These are phyloP conservation scores for Benitochromis conjunctus DNA, from an alignment of 2,113 vertebrate genomes.

Conservation along the genomic window DNA sequence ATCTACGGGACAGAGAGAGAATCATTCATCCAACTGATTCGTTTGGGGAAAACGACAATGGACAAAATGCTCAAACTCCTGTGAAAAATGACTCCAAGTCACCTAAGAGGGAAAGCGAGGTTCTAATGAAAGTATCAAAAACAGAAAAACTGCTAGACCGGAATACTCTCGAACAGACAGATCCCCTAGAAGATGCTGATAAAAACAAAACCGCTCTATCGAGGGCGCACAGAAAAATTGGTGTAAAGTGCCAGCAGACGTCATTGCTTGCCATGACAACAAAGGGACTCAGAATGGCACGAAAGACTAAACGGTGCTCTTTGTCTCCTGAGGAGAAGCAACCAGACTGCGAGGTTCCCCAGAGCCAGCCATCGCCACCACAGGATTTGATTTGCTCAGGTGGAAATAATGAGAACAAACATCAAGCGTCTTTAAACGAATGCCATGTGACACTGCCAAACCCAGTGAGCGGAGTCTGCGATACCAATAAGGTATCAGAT, in stretches of 20 bases:
- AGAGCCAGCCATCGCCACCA: conserved; percentile 48
- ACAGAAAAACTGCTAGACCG: conserved; percentile 60
- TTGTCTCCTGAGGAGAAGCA: conserved; percentile 42
- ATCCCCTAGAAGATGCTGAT: conserved; percentile 25
- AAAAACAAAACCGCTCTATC: conserved; percentile 20
- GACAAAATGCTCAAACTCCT: conserved; percentile 22
- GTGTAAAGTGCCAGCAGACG: conserved; percentile 35
- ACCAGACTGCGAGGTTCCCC: conserved; percentile 9
- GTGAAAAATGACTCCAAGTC: conserved; percentile 32
- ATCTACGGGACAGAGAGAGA: conserved; percentile 80
- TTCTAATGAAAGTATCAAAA: conserved; percentile 48
- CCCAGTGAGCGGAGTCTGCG: conserved; percentile 53
- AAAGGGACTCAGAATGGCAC: conserved; percentile 26
- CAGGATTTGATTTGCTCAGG: conserved; percentile 25
- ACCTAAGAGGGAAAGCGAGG: conserved; percentile 24
- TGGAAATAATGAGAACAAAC: conserved; percentile 35
- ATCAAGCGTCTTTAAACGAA: conserved; percentile 21
- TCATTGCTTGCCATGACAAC: conserved; percentile 49
- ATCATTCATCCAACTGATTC: conserved; percentile 68
- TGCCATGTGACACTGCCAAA: conserved; percentile 56
- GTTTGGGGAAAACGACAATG: conserved; percentile 53
- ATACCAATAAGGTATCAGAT: conserved; percentile 61
- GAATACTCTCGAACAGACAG: conserved; percentile 65
- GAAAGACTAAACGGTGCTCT: conserved; percentile 33
- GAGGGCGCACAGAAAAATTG: conserved; percentile 36